Conservation (phyloP, 2,888 invertebrate species). For the Drepana falcataria region DNA sequence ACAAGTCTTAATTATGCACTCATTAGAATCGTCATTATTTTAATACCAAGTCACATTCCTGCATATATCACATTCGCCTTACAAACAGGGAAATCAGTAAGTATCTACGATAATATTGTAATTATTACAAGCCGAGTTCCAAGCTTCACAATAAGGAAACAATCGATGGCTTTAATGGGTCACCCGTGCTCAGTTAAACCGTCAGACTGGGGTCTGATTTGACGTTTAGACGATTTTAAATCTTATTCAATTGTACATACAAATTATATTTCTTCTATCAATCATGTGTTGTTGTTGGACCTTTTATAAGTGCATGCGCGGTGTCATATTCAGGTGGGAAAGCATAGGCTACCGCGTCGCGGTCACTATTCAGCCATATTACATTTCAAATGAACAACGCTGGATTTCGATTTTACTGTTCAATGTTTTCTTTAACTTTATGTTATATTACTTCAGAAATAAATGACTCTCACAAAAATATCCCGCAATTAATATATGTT, state of each 20-base stretch:
- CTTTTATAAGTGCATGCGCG: slow-evolving; percentile 40
- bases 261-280: slow-evolving; percentile 40
- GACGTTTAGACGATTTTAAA: slow-evolving; percentile 43
- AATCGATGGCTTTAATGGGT: slow-evolving; percentile 78
- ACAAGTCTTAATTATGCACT: slow-evolving; percentile 11
- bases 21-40: slow-evolving; percentile 13
- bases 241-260: slow-evolving; percentile 44
- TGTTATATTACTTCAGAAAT: too few species aligned
- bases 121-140: slow-evolving; percentile 50
- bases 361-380: slow-evolving; percentile 69
- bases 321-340: slow-evolving; percentile 78
- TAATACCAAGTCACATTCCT: slow-evolving; percentile 14
- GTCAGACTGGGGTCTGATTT: slow-evolving; percentile 46
- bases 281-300: slow-evolving; percentile 37
- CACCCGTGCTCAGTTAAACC: slow-evolving; percentile 73
- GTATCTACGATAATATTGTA: slow-evolving; percentile 44
- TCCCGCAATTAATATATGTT: slow-evolving; percentile 40
- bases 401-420: slow-evolving; percentile 45
- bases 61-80: slow-evolving; percentile 15
- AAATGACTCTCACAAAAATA: slow-evolving; percentile 9
- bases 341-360: slow-evolving; percentile 74
- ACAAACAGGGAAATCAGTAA: slow-evolving; percentile 12
- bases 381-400: slow-evolving; percentile 69
- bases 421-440: slow-evolving; percentile 30
- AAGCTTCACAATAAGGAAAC: slow-evolving; percentile 71